Base-by-base conservation (phyloP, 2,888 invertebrate species). In the Patella pellucida region DNA sequence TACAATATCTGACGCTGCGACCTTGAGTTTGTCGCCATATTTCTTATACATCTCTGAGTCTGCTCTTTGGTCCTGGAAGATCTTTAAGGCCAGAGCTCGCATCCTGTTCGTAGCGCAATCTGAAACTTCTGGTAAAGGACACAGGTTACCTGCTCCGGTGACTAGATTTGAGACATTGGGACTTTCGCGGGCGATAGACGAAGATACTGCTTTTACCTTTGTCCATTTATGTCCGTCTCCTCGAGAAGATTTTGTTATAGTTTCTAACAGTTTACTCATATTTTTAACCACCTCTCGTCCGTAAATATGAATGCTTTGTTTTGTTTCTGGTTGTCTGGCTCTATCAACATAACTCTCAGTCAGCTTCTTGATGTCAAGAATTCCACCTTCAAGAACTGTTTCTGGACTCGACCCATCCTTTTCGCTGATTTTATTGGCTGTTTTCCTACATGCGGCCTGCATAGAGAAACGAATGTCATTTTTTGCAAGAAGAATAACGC, bases 131-230 rank as follows among this genome's bases (percentile, higher is more conserved):
- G 85, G 85, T 11, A 84, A 74, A 0, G 85, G 85, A 68, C 85
- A 84, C 11, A 85, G 72, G 12, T 81, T 73, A 16, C 79, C 74
- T 3, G 78, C 74, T 14, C 81, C 74, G 5, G 78, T 76, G 5
- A 85, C 76, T 1, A 82, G 78, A 52, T 81, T 77, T 9, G 84
- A 78, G 0, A 82, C 79, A 23, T 81, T 85, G 12, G 86, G 86
- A 1, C 83, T 70, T 73, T 86, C 85, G 54, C 86, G 75, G 12
- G 78, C 70, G 23, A 86, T 83, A 4, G 86, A 83, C 0, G 86
- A 85, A 0, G 85, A 84, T 14, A 85, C 83, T 11, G 85, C 82
- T 69, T 85, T 85, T 23, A 85, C 80, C 74, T 76, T 82, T 51
- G 82, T 78, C 86, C 86, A 86, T 19, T 81, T 76, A 52, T 81